Conservation (phyloP, 2,888 invertebrate species). For the Pandemis corylana region DNA sequence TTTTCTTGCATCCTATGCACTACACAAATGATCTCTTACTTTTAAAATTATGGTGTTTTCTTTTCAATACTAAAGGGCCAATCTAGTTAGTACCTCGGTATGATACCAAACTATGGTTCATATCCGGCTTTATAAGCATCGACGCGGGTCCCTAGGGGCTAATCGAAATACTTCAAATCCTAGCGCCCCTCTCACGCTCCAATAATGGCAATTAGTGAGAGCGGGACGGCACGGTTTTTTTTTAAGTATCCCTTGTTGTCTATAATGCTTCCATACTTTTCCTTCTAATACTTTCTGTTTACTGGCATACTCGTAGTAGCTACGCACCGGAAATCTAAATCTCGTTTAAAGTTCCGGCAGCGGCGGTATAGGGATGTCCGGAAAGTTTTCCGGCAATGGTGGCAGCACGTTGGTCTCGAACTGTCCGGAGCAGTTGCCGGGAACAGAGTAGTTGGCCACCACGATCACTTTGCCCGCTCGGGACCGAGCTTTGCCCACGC, state of each 20-base stretch:
- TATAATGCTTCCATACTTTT: no score
- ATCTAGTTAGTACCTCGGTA: not conserved
- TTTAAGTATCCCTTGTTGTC: no score
- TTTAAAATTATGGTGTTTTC: not conserved
- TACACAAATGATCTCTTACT: not conserved
- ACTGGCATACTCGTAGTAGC: not conserved
- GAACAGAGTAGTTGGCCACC: conserved; percentile 93
- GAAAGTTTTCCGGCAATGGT: conserved; percentile 87
- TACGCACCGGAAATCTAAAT: not conserved
- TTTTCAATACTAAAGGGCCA: not conserved
- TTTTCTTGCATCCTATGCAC: not conserved
- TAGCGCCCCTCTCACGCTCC: no score
- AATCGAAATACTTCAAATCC: no score
- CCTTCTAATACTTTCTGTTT: no score
- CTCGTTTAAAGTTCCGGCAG: conserved; percentile 71
- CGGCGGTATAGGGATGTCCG: conserved; percentile 65
- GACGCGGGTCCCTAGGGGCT: no score
- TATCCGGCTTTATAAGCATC: no score
- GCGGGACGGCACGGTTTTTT: no score
- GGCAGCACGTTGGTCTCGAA: conserved; percentile 92
- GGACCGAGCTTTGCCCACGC: conserved; percentile 92
- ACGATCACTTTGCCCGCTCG: conserved; percentile 92
- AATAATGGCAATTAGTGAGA: no score
- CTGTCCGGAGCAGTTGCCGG: conserved; percentile 90
- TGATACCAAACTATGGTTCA: no score